Conservation (phyloP, 1,140 invertebrate genomes). For the Drosophila grimshawi region DNA sequence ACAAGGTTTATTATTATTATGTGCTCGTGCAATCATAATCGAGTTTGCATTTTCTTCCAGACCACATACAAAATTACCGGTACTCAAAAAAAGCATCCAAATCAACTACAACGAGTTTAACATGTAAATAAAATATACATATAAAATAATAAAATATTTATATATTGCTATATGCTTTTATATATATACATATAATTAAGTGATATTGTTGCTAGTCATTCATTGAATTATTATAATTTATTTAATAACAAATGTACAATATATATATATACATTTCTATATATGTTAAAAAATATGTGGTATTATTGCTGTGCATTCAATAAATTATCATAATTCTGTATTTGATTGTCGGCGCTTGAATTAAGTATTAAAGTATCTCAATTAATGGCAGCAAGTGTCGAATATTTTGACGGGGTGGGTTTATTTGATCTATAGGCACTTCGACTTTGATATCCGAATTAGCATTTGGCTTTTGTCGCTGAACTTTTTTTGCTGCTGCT, state of each 20-base stretch:
- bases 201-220: too few species aligned
- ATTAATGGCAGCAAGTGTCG: constrained; percentile 15
- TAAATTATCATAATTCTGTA: constrained; percentile 36
- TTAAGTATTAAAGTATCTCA: constrained; percentile 24
- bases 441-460: constrained; percentile 65
- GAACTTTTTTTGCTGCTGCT: constrained; percentile 29
- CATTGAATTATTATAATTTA: too few species aligned
- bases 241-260: background rate
- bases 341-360: constrained; percentile 33
- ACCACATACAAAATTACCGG: constrained; percentile 6
- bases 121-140: constrained; percentile 39
- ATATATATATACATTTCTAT: background rate
- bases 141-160: too few species aligned
- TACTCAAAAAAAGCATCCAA: background rate
- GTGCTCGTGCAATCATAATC: constrained; percentile 21
- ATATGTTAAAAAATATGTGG: too few species aligned
- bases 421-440: constrained; percentile 5
- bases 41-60: constrained; percentile 20
- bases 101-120: constrained; percentile 27
- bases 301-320: constrained; percentile 9
- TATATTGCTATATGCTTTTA: too few species aligned
- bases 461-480: constrained; percentile 46
- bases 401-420: constrained; percentile 1
- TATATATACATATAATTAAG: too few species aligned
- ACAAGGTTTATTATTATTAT: constrained; percentile 3